These are phyloP conservation scores for Hydropsyche betteni DNA, from an alignment of 2,888 invertebrate genomes.

Conservation along the genomic window DNA sequence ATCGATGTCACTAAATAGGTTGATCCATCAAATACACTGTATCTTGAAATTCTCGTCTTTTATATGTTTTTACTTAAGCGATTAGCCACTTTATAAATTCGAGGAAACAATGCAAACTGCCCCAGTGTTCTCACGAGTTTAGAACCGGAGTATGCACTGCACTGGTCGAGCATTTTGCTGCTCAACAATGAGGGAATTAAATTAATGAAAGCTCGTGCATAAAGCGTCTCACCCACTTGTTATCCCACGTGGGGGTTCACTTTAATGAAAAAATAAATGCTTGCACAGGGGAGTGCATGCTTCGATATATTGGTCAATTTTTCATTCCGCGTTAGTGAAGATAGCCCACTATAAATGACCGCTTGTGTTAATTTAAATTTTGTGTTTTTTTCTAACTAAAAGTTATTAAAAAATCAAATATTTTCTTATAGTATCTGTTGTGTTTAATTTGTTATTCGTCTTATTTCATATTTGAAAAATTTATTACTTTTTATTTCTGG, in stretches of 20 bases:
- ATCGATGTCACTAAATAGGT: neutral
- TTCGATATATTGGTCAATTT: constrained; percentile 24
- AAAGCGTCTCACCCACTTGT: constrained; percentile 37
- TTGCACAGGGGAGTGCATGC: constrained; percentile 24
- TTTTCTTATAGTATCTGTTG: neutral
- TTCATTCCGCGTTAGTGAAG: neutral
- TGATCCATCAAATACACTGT: constrained; percentile 44
- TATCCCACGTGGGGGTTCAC: constrained; percentile 38
- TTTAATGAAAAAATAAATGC: constrained; percentile 46
- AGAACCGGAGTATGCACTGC: neutral
- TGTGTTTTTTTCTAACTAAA: too few relatives aligned
- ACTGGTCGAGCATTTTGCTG: constrained; percentile 8
- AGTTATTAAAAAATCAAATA: neutral
- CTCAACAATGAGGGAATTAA: constrained; percentile 48
- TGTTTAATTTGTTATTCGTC: too few relatives aligned
- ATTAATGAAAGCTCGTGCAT: constrained; percentile 46
- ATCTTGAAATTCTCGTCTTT: neutral
- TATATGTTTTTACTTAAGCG: neutral
- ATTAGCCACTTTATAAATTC: constrained; percentile 5
- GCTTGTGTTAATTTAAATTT: too few relatives aligned
- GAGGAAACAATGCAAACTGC: neutral
- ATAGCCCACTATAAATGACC: too few relatives aligned
- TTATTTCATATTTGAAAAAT: too few relatives aligned
- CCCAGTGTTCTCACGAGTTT: too few relatives aligned
- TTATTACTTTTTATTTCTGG: neutral